These are phyloP conservation scores for Apostichopus californicus DNA, from an alignment of 35 echinoderm and acorn worm genomes.

Conservation along the genomic window DNA sequence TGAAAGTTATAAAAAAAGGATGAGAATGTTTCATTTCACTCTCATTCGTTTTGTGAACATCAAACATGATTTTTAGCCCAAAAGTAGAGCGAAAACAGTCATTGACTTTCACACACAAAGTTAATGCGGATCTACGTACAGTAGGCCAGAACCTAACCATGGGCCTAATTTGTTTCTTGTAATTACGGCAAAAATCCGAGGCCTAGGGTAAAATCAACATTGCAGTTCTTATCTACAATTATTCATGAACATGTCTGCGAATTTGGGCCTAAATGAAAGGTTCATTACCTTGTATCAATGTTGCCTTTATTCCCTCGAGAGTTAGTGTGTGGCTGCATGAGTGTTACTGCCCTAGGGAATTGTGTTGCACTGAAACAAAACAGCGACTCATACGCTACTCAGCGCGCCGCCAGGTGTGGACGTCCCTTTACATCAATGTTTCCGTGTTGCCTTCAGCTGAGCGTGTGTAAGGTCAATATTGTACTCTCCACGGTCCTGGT, in stretches of 20 bases:
- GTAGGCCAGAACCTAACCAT: slow-evolving; percentile 1
- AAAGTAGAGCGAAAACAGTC: not conserved
- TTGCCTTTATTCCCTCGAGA: not conserved
- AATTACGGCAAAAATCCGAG: slow-evolving; percentile 19
- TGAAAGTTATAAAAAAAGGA: not conserved
- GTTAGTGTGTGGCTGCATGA: not conserved
- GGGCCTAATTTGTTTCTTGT: slow-evolving; percentile 16
- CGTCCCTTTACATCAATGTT: too few species aligned
- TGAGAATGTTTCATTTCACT: not conserved
- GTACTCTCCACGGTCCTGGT: too few species aligned
- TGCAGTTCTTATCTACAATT: slow-evolving; percentile 46
- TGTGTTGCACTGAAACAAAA: slow-evolving; percentile 8
- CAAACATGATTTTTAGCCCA: not conserved
- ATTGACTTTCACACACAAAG: too few species aligned
- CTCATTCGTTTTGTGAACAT: not conserved
- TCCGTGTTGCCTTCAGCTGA: too few species aligned
- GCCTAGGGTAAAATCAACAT: slow-evolving; percentile 38
- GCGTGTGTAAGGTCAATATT: too few species aligned
- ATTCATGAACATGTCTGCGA: slow-evolving; percentile 43
- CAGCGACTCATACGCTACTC: not conserved
- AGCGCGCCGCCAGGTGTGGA: too few species aligned
- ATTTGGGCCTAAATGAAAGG: slow-evolving; percentile 44
- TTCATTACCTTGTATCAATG: not conserved
- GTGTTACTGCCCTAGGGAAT: not conserved
- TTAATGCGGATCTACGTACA: not conserved